Percentiles rank a stretch among this genome's conserved stretches.
Conservation (phyloP, 2,113 vertebrate species). For the Bombycilla garrulus region DNA sequence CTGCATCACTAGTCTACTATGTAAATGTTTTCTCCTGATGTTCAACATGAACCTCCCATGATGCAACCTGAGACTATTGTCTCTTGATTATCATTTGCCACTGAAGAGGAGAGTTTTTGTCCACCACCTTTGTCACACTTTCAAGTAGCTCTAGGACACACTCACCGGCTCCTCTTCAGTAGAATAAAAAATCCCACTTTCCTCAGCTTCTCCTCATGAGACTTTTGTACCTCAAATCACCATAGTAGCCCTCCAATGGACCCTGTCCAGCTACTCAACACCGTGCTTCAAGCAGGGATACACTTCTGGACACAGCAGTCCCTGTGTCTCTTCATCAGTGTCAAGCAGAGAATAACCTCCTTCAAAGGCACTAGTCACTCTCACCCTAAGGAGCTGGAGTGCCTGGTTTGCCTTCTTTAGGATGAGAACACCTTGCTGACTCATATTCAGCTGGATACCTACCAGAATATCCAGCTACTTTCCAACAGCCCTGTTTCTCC, state of each 20-base stretch:
- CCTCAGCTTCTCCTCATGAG: rapidly evolving
- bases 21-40: neutral
- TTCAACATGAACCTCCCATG: neutral
- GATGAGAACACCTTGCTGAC: neutral
- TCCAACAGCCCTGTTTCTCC: neutral
- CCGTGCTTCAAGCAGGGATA: neutral
- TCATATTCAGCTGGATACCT: neutral
- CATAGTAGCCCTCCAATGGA: neutral
- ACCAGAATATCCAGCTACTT: neutral
- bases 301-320: neutral
- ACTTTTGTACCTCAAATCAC: neutral
- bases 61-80: neutral
- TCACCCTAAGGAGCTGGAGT: neutral
- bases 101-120: neutral
- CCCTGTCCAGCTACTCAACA: neutral
- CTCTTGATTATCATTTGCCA: neutral
- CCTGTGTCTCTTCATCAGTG: neutral
- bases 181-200: neutral
- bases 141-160: neutral
- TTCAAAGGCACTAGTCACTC: rapidly evolving
- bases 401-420: neutral
- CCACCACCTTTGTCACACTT: neutral
- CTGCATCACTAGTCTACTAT: neutral
- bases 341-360: neutral
- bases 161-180: neutral